Conservation (phyloP, 2,888 invertebrate genomes). For the Eilema griseolum region DNA sequence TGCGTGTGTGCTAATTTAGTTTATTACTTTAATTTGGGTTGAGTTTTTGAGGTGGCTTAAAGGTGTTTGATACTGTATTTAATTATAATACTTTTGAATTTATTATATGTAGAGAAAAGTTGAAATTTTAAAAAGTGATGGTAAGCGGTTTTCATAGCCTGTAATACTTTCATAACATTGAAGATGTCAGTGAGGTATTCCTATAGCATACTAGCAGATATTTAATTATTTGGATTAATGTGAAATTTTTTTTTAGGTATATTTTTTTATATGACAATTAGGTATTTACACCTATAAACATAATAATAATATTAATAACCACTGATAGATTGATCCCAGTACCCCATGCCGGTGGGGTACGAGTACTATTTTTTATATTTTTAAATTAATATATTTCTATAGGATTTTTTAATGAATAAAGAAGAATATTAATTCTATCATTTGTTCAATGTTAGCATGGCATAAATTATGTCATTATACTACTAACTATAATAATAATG, state of each 20-base stretch:
- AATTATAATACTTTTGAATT: not conserved
- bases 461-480: not conserved
- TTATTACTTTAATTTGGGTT: constrained; percentile 26
- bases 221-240: not conserved
- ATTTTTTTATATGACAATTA: too few relatives aligned
- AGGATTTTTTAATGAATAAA: too few relatives aligned
- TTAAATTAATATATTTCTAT: too few relatives aligned
- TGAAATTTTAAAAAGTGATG: not conserved
- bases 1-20: constrained; percentile 35
- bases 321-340: too few relatives aligned
- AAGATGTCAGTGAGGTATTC: not conserved
- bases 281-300: too few relatives aligned
- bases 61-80: constrained; percentile 24
- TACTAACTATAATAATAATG: not conserved
- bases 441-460: too few relatives aligned
- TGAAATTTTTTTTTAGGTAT: too few relatives aligned
- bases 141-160: not conserved
- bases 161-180: not conserved
- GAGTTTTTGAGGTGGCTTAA: constrained; percentile 8
- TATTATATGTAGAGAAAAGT: not conserved
- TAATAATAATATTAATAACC: too few relatives aligned
- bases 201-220: not conserved
- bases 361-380: too few relatives aligned
- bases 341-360: too few relatives aligned
- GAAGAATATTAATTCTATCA: too few relatives aligned